Percentiles rank a stretch among this genome's conserved stretches.
Evolutionary conservation across 2,113 vertebrate species (phyloP).

Genomic region (Podilymbus podiceps): DNA sequence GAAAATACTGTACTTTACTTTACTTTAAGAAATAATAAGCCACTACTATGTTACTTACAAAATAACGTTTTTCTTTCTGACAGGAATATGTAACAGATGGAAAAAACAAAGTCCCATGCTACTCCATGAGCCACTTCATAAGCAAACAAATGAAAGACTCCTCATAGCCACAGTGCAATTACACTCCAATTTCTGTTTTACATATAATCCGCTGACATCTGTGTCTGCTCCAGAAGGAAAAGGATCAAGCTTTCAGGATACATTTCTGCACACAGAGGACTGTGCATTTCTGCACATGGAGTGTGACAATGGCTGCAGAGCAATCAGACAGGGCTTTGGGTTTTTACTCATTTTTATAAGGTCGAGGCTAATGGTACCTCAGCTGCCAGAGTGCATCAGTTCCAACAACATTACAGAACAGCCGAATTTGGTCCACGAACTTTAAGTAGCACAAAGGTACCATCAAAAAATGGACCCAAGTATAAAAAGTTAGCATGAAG

Average conservation of each 20-base stretch:
- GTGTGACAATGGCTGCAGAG: background rate
- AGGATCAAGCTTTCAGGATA: background rate
- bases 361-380: background rate
- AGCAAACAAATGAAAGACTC: background rate
- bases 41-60: background rate
- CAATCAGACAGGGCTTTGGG: background rate
- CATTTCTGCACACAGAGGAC: background rate
- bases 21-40: conserved; percentile 55
- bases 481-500: background rate
- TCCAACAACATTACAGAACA: background rate
- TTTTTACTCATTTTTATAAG: background rate
- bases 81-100: conserved; percentile 10
- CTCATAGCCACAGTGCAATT: background rate
- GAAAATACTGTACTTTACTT: conserved; percentile 25
- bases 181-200: background rate
- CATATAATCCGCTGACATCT: background rate
- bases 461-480: background rate
- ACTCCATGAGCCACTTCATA: background rate
- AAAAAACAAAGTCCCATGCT: conserved; percentile 29
- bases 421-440: background rate
- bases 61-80: conserved; percentile 4
- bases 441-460: background rate
- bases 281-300: background rate
- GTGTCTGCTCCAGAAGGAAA: background rate
- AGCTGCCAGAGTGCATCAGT: background rate